Percentiles rank a stretch among this genome's conserved stretches.
phyloP scores from a whole-genome alignment of 2,888 invertebrate genomes.

The Standfussiana lucernea region DNA sequence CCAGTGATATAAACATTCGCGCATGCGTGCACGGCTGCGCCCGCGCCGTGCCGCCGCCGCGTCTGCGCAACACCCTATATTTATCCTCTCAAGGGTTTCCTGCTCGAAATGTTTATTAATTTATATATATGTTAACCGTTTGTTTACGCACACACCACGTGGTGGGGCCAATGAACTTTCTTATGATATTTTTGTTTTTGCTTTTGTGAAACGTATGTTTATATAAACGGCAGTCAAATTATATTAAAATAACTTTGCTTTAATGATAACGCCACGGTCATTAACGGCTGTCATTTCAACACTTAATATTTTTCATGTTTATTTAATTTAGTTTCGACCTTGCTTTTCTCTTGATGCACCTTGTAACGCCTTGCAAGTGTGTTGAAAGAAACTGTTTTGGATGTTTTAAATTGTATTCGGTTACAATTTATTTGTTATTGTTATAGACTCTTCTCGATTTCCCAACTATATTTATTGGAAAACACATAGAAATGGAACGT shows the following conservation, averaged over 20 bases:
- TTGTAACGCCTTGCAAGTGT: conserved; percentile 19
- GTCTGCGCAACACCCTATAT: conserved; percentile 86
- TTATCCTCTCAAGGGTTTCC: conserved; percentile 88
- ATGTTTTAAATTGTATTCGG: conserved; percentile 17
- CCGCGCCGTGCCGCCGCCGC: conserved; percentile 77
- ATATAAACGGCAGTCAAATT: conserved; percentile 57
- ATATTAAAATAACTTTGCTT: conserved; percentile 39
- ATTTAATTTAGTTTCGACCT: conserved; percentile 27
- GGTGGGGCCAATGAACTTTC: conserved; percentile 82
- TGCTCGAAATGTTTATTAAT: conserved; percentile 87
- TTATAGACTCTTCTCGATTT: conserved; percentile 14
- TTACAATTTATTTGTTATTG: conserved; percentile 30
- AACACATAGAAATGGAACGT: neutral
- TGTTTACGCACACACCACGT: conserved; percentile 86
- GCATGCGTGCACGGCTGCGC: conserved; percentile 71
- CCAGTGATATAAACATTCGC: conserved; percentile 83
- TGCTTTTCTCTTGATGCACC: conserved; percentile 33
- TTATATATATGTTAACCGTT: conserved; percentile 84
- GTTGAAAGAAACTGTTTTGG: conserved; percentile 35
- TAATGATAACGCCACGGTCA: conserved; percentile 38
- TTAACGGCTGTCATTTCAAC: conserved; percentile 35
- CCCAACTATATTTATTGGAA: neutral
- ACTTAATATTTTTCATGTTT: conserved; percentile 25
- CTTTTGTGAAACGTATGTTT: conserved; percentile 73
- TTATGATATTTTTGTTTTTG: conserved; percentile 75